Evolutionary conservation across 2,888 invertebrate genomes (phyloP), one percentile per base, ranked within the genome.

Genomic region (Prosapia bicincta): DNA sequence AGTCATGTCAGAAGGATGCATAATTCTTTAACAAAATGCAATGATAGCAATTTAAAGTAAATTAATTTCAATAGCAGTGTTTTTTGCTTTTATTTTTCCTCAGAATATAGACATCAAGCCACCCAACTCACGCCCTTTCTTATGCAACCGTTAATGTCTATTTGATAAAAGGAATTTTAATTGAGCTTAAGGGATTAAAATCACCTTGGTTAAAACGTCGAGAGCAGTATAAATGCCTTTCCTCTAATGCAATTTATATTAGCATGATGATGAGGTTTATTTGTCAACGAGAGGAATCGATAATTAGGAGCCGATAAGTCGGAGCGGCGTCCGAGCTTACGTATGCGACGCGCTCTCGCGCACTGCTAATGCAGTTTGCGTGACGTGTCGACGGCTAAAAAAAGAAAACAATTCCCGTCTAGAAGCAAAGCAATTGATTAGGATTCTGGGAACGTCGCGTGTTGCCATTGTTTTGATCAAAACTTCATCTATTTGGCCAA

Each of bases 391-490:
- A 54, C n/a, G 54, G 54, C n/a, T 20, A 38, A 7, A 38, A 54
- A 54, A 54, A 54, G 54, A 54, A 54, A 54, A 54, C 13, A 54
- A 54, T 54, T 54, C 54, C 54, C 3, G 54, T 54, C 71, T 20
- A 38, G 67, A 43, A 68, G 74, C 74, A 38, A 74, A 69, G 32
- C 38, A 24, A 75, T 72, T 69, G 76, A 76, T 76, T 76, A 38
- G 26, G 69, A 76, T 76, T 76, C 76, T 69, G 69, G 23, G 26
- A 69, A 30, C 74, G 72, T 74, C 69, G 71, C 65, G 71, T 30
- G 72, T 54, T 28, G 54, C 76, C 76, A 76, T 76, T 76, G 76
- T 76, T 76, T 76, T 72, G 72, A 68, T 76, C 76, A 76, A 76
- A 76, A 71, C 68, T 72, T 76, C 69, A 76, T 76, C 76, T 76